Evolutionary conservation across 2,797 vertebrate species (phyloP), one percentile per base, ranked within the genome.

Genomic region (Thaleichthys pacificus): DNA sequence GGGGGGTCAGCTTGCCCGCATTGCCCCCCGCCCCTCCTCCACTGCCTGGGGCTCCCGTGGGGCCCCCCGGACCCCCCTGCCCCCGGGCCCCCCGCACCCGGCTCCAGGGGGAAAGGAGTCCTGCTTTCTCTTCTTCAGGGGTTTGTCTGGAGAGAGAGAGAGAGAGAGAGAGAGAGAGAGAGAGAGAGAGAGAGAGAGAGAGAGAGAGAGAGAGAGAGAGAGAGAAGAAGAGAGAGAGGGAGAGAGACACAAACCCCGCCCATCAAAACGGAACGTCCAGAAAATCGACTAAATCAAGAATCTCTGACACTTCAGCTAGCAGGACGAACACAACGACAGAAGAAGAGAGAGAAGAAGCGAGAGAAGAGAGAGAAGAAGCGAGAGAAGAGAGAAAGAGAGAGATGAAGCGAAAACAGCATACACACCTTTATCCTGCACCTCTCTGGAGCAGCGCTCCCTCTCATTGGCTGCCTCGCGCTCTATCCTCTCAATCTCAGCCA

Each of bases 391-490:
- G 22, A n/a, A n/a, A n/a, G n/a, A 24, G 24, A 24, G 24, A 24
- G 24, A 24, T 1, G 24, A 24, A 24, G 24, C 0, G 24, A 24
- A 73, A 26, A 60, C 35, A 30, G 72, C 4, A 1, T 60, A 67
- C 93, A 90, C 91, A 98, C 97, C 97, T 96, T 98, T 98, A 90
- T 98, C 97, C 93, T 97, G 97, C 84, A 98, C 97, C 93, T 98
- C 97, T 91, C 98, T 98, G 82, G 96, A 97, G 87, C 96, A 96
- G 77, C 94, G 94, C 38, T 95, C 95, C 84, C 96, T 97, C 91
- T 99, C 97, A 89, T 96, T 97, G 65, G 96, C 97, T 22, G 97
- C 94, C 90, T 99, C 97, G 75, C 96, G 94, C 83, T 99, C 97
- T 96, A 99, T 98, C 89, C 97, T 95, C 86, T 99, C 97, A 80